Evolutionary conservation across 2,888 invertebrate genomes (phyloP), one percentile per base, ranked within the genome.

Genomic region (Dinocampus coccinellae): DNA sequence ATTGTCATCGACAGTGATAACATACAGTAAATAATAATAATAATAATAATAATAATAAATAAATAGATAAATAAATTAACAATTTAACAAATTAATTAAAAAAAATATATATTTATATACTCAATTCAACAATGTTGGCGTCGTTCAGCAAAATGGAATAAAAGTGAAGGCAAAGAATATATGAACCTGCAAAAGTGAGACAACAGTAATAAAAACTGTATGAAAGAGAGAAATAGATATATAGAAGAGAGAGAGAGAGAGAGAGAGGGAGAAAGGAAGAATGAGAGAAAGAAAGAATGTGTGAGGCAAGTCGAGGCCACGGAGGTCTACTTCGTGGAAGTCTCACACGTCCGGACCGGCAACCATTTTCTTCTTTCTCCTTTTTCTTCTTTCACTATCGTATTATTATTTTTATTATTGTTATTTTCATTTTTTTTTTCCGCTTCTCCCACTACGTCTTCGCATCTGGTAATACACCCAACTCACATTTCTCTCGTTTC

Each of bases 291-390:
- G 42, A 55, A 33, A 26, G 26, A 61, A 34, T 36, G 64, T 64
- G 61, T 62, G 65, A 69, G 68, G 67, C 65, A 47, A 47, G 47
- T 61, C 64, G 73, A 72, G 73, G 73, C 76, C 77, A 75, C 73
- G 80, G 78, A 81, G 79, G 80, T 82, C 80, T 76, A 75, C 78
- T 83, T 83, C 82, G 81, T 83, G 79, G 83, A 83, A 83, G 81
- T 78, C 81, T 77, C 80, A 75, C 78, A 80, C 77, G 77, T 76
- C 75, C 74, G 74, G 75, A 55, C 63, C 69, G 66, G 53, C 71
- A 62, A 72, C 67, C 47, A 72, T 63, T 72, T 72, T 62, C 72
- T 71, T 67, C 66, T 66, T 66, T 61, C 66, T 66, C 66, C 42
- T 70, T 70, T 65, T 60, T 16, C n/a, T n/a, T n/a, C n/a, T n/a